Conservation (phyloP, 2,888 invertebrate species). For the Abscondita cerata region DNA sequence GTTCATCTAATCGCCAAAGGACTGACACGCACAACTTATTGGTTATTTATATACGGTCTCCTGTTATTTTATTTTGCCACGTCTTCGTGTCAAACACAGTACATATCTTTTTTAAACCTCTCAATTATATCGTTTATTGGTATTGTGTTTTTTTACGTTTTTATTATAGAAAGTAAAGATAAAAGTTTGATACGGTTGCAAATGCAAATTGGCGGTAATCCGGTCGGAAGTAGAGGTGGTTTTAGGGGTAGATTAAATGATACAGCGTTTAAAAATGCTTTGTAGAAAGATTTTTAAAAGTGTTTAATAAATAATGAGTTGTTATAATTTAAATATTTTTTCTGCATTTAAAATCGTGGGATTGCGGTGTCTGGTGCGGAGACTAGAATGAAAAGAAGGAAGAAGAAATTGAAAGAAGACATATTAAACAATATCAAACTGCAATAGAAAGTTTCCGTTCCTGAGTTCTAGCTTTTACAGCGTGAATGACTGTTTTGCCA, state of each 20-base stretch:
- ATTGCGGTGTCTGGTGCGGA: too few species aligned
- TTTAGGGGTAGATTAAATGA: constrained; percentile 1
- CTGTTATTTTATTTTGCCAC: constrained; percentile 32
- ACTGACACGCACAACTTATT: constrained; percentile 36
- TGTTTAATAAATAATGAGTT: too few species aligned
- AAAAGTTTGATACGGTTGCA: constrained; percentile 47
- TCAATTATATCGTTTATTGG: constrained; percentile 39
- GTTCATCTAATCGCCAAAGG: constrained; percentile 40
- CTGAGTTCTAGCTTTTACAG: too few species aligned
- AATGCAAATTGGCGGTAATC: constrained; percentile 49
- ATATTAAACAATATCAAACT: too few species aligned
- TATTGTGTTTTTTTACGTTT: constrained; percentile 35
- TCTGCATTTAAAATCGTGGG: too few species aligned
- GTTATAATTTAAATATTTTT: too few species aligned
- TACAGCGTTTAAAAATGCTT: background rate
- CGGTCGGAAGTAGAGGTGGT: constrained; percentile 45
- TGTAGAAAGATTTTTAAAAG: too few species aligned
- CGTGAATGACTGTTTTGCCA: too few species aligned
- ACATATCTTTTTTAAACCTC: constrained; percentile 27
- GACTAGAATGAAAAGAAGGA: too few species aligned
- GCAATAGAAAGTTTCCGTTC: too few species aligned
- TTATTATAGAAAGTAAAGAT: constrained; percentile 45
- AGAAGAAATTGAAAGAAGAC: too few species aligned
- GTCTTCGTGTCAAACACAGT: background rate
- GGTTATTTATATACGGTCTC: constrained; percentile 40